Base-by-base conservation (phyloP, 2,888 invertebrate genomes). In the Parnassius orleans region DNA sequence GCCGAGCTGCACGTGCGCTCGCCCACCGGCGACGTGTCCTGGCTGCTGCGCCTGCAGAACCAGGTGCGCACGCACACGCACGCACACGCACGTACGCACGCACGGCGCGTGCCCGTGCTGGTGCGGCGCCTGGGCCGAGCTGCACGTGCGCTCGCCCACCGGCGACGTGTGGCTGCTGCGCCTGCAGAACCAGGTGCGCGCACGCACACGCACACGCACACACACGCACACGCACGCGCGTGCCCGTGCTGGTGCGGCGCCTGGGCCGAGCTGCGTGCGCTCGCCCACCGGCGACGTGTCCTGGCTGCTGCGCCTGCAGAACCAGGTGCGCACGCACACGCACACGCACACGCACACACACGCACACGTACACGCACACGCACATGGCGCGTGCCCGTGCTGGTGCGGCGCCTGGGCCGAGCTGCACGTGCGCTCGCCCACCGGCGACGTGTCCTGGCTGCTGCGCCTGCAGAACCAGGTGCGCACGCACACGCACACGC, bases 341-440 rank as follows among this genome's bases (percentile, higher is more conserved):
- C 5, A 24, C 70, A 92, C 92, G 51, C 97, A 96, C 73, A 94
- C 94, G 53, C 98, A 98, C 83, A 7, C 10, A 51, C n/a, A n/a
- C n/a, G n/a, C n/a, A n/a, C n/a, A n/a, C n/a, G n/a, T n/a, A n/a
- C n/a, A n/a, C n/a, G n/a, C n/a, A n/a, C n/a, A n/a, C n/a, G n/a
- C n/a, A n/a, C n/a, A n/a, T n/a, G 90, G 92, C 70, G 92, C 92
- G 51, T 97, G 96, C 73, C 94, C 94, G 53, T 98, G 98, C 83
- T 98, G 98, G 95, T 98, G 98, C 86, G 96, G 96, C 72, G 95
- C 95, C 63, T 99, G 98, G 98, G 98, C 98, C 1, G 98, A 98
- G 83, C 81, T 92, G 75, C 94, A 95, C 82, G 95, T 99, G 71
- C 94, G 98, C 69, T 93, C 97, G 67, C 97, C 98, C 57, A 97